A percentile compares a stretch with the other conserved stretches of the same genome.
These are phyloP conservation scores for Epinephelus fuscoguttatus DNA, from an alignment of 2,113 vertebrate genomes.

Conservation along the genomic window DNA sequence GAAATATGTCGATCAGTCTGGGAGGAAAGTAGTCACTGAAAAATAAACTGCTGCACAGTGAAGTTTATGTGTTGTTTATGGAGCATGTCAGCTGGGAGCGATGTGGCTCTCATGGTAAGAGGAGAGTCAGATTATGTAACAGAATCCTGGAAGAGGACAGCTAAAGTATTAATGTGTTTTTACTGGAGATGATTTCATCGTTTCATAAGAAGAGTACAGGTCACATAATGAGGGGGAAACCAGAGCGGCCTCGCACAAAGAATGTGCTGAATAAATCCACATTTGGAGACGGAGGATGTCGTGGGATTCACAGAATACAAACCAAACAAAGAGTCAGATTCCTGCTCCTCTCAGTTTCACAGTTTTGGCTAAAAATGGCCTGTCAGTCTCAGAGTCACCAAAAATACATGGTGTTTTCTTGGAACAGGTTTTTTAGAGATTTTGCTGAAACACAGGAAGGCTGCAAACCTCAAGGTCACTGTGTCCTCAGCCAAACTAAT, in stretches of 20 bases:
- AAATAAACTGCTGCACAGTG: background rate
- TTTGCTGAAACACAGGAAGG: too few relatives aligned
- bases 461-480: too few relatives aligned
- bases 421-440: background rate
- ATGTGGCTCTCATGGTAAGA: background rate
- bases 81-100: background rate
- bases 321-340: background rate
- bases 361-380: background rate
- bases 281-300: background rate
- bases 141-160: background rate
- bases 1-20: background rate
- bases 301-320: background rate
- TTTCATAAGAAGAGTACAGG: conserved; percentile 4
- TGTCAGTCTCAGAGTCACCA: background rate
- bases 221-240: conserved; percentile 15
- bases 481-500: too few relatives aligned
- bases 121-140: conserved; percentile 22
- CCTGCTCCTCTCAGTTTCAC: background rate
- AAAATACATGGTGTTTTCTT: background rate
- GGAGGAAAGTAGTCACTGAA: background rate
- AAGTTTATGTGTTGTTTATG: background rate
- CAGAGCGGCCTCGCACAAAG: background rate
- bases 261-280: background rate
- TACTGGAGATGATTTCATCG: background rate
- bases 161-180: background rate